phyloP scores from a whole-genome alignment of 2,113 vertebrate species.

The Tyrannus savana region DNA sequence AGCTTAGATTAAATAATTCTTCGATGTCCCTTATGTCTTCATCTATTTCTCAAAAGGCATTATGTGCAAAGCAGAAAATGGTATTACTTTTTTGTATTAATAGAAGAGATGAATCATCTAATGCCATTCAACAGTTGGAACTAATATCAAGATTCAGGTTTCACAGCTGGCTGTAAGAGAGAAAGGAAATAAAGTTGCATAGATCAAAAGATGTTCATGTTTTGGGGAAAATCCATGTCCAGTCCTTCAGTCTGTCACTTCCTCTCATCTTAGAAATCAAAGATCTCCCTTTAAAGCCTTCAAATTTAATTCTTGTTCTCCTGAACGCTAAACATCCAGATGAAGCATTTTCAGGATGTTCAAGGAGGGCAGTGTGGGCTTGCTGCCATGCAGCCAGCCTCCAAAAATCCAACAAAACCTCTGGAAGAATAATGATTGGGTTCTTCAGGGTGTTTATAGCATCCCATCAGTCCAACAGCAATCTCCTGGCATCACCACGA shows the following conservation, averaged over 20 bases:
- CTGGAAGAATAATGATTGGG: background rate
- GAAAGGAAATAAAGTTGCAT: background rate
- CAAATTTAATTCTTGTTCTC: background rate
- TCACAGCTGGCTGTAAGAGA: background rate
- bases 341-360: background rate
- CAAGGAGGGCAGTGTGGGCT: background rate
- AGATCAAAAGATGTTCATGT: background rate
- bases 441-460: background rate
- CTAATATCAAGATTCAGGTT: background rate
- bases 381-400: background rate
- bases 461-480: background rate
- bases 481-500: accelerated
- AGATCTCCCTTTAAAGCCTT: background rate
- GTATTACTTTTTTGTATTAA: conserved; percentile 55
- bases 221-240: background rate
- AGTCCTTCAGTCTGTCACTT: background rate
- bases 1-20: conserved; percentile 49
- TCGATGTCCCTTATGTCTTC: conserved; percentile 38
- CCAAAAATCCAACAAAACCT: background rate
- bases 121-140: conserved; percentile 29
- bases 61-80: conserved; percentile 41
- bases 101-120: conserved; percentile 40
- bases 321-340: background rate
- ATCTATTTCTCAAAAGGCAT: conserved; percentile 65
- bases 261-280: background rate